These are phyloP conservation scores for Drosophila bocqueti DNA, from an alignment of 1,140 invertebrate genomes.

Conservation along the genomic window DNA sequence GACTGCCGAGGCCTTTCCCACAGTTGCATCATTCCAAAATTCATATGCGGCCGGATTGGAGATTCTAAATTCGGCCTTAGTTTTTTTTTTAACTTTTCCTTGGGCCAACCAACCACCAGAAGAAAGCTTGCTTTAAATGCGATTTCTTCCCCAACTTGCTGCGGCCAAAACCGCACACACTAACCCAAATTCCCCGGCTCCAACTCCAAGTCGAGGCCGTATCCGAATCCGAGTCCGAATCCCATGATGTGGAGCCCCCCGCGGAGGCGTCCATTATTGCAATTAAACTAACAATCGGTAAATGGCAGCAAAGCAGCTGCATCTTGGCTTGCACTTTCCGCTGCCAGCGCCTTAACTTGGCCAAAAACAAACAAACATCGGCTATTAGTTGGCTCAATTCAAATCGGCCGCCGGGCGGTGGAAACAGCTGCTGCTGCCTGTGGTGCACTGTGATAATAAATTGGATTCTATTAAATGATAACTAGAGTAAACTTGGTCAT, in stretches of 20 bases:
- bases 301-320: conserved; percentile 69
- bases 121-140: conserved; percentile 30
- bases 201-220: conserved; percentile 5
- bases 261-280: conserved; percentile 37
- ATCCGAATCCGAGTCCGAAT: conserved; percentile 9
- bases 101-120: background rate
- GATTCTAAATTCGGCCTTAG: conserved; percentile 13
- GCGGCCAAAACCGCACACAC: conserved; percentile 55
- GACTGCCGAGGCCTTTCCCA: conserved; percentile 26
- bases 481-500: background rate
- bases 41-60: background rate
- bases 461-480: fast-evolving
- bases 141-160: conserved; percentile 40
- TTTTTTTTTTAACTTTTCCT: background rate
- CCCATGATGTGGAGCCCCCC: conserved; percentile 32
- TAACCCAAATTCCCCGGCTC: conserved; percentile 66
- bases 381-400: conserved; percentile 65
- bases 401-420: conserved; percentile 45
- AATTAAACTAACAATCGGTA: conserved; percentile 71
- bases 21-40: conserved; percentile 42
- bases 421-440: conserved; percentile 50
- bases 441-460: background rate
- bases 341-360: conserved; percentile 51
- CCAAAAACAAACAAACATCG: conserved; percentile 75
- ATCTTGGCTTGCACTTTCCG: conserved; percentile 66